Evolutionary conservation across 2,888 invertebrate genomes (phyloP), one percentile per base, ranked within the genome.

Genomic region (Caenorhabditis drosophilae): DNA sequence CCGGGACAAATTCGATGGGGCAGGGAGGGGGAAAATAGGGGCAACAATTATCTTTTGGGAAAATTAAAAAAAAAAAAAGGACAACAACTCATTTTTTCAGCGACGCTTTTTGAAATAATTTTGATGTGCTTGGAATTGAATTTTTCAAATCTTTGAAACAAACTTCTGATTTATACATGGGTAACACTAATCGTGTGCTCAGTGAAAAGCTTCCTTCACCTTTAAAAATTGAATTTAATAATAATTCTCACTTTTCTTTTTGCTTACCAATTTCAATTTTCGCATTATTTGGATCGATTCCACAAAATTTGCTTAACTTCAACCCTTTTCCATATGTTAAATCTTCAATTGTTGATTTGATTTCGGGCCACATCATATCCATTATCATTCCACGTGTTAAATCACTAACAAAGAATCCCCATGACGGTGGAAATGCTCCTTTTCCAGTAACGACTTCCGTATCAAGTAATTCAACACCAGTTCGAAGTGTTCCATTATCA

Each of bases 321-420:
- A 82, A 51, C 11, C 82, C 82, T 42, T 80, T 77, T 38, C 73
- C 73, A 46, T 82, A 79, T 16, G 71, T 75, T 23, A 82, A 52
- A 47, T 75, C 75, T 54, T 82, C 81, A 48, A 82, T 77, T 18
- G 75, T 74, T 18, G 66, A 70, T 60, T 81, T 79, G 35, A 82
- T 62, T 40, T 73, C 77, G 2, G 82, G 82, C 81, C 81, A 82
- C 46, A 82, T 70, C 60, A 82, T 78, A 54, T 82, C 81, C 70
- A 77, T 69, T 26, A 81, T 78, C 80, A 81, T 78, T 47, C 77
- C 81, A 70, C 67, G 42, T 58, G 80, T 76, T 36, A 81, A 54
- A 57, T 80, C 80, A 51, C 76, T 70, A 67, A 81, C 77, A 50
- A 80, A 79, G 15, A 70, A 49, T 12, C 67, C 73, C 79, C 80